Conservation (phyloP, 2,113 vertebrate genomes). For the Odontophorus gujanensis region DNA sequence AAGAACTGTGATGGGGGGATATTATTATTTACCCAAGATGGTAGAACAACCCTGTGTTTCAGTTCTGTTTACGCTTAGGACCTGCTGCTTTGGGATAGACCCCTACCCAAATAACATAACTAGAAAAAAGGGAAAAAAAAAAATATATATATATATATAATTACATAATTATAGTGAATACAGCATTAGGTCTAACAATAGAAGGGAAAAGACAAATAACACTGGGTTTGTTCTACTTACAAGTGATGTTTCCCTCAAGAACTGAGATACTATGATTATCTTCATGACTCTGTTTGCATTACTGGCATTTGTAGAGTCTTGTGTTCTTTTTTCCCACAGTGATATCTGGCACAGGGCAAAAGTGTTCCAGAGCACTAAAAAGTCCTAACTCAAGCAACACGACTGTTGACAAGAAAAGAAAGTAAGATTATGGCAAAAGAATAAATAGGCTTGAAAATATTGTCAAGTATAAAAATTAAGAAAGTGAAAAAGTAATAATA, state of each 20-base stretch:
- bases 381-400: background rate
- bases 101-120: background rate
- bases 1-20: background rate
- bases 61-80: background rate
- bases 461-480: background rate
- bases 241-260: background rate
- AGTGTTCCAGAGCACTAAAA: background rate
- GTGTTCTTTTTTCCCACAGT: background rate
- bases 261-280: constrained; percentile 36
- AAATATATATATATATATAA: background rate
- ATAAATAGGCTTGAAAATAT: background rate
- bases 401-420: background rate
- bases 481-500: background rate
- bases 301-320: background rate
- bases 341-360: background rate
- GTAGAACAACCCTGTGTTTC: background rate
- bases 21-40: constrained; percentile 30
- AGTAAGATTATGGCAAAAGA: background rate
- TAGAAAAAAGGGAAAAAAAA: background rate
- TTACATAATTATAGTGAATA: constrained; percentile 3
- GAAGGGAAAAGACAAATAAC: constrained; percentile 1
- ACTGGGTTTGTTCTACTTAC: background rate
- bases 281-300: background rate
- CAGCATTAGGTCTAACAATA: background rate
- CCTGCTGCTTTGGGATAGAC: background rate